Base-by-base conservation (phyloP, 2,888 invertebrate genomes). In the Mamestra brassicae region DNA sequence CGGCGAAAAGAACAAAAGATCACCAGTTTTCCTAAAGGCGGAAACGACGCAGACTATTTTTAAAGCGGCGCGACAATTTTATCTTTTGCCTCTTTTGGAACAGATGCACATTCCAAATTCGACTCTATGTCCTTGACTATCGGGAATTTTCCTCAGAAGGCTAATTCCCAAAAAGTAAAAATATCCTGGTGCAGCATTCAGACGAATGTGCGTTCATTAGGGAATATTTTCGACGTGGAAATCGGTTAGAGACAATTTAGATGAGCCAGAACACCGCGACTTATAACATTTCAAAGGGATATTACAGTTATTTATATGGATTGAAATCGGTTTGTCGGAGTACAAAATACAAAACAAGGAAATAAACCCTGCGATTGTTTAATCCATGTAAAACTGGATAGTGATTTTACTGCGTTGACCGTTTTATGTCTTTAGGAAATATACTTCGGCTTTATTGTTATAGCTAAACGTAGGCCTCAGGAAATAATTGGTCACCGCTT, bases 41-140 rank as follows among this genome's bases (percentile, higher is more conserved):
- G 96, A 96, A 95, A 94, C 93, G 94, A 91, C 91, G 88, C 85
- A 82, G 90, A 92, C 95, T 96, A 95, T 95, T 95, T 96, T 95
- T 95, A 95, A 91, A 87, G 64, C 74, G 88, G 78, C 89, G 90
- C 91, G 92, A 91, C 92, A 90, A 89, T 89, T 90, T 92, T 92
- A 91, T 89, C 85, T 89, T 91, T 90, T 90, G 90, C 87, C 84
- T 85, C 83, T 89, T 84, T 80, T 80, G 79, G 84, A 81, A 83
- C 60, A 74, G 76, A 83, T 80, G 76, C 80, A 78, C 90, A 90
- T 86, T 85, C 86, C 81, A 93, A 90, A 89, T 87, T 92, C 87
- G 89, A 93, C 94, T 91, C 91, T 94, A 93, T 76, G 70, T 74
- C 83, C 88, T 87, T 86, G 82, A 81, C 72, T 82, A 84, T 87